phyloP scores from a whole-genome alignment of 1,140 invertebrate genomes.

The Plutomurus gul region DNA sequence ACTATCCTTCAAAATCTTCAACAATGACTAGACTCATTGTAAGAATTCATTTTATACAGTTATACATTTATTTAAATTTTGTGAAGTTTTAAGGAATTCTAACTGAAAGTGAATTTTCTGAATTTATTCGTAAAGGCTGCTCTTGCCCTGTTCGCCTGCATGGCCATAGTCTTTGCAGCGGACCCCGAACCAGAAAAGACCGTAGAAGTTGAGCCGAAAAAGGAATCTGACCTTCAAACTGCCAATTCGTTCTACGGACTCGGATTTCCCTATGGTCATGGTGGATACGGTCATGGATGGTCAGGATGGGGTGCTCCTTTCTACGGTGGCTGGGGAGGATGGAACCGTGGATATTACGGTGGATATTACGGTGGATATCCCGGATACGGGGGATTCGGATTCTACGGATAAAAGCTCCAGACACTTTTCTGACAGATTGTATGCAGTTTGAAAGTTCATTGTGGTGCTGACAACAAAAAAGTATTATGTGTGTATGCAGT shows the following conservation, averaged over 20 bases:
- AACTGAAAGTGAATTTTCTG: not conserved
- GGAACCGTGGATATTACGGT: not conserved
- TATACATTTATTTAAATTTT: not conserved
- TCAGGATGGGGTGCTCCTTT: conserved; percentile 18
- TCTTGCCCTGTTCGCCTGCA: conserved; percentile 37
- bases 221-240: conserved; percentile 49
- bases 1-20: not conserved
- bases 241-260: conserved; percentile 46
- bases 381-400: conserved; percentile 41
- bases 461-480: not conserved
- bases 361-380: conserved; percentile 39
- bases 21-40: conserved; percentile 40
- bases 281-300: conserved; percentile 37
- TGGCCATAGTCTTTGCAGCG: conserved; percentile 34
- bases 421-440: not conserved
- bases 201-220: conserved; percentile 33
- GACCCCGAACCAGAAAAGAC: conserved; percentile 1
- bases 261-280: conserved; percentile 32
- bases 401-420: conserved; percentile 46
- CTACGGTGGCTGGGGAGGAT: conserved; percentile 10
- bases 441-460: not conserved
- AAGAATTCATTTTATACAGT: conserved; percentile 2
- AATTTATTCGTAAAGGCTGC: not conserved
- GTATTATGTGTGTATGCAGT: not conserved
- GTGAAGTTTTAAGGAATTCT: not conserved